A percentile compares a stretch with the other conserved stretches of the same genome.
These are phyloP conservation scores for Vespertilio murinus DNA, from an alignment of 2,797 vertebrate species.

Conservation along the genomic window DNA sequence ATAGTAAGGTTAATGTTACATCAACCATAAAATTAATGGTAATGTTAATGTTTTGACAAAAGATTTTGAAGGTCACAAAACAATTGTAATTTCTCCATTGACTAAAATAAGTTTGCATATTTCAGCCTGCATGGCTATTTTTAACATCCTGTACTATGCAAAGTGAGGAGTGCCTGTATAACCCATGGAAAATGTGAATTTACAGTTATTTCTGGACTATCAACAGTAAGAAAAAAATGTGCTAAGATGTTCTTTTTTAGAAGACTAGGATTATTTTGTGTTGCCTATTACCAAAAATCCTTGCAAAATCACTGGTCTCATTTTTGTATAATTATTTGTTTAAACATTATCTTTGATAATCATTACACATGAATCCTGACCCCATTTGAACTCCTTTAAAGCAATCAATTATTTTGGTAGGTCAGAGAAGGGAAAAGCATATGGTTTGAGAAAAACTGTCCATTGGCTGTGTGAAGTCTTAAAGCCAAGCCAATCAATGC, in stretches of 20 bases:
- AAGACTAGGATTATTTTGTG: background rate
- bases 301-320: background rate
- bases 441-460: background rate
- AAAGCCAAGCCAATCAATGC: background rate
- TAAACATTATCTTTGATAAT: background rate
- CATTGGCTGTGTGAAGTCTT: background rate
- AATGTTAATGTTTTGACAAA: conserved; percentile 4
- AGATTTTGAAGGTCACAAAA: background rate
- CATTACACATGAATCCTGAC: background rate
- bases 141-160: background rate
- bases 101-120: background rate
- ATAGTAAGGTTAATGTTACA: background rate
- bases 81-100: background rate
- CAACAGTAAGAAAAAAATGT: background rate
- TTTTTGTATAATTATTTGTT: background rate
- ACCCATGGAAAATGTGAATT: background rate
- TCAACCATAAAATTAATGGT: background rate
- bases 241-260: background rate
- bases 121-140: background rate
- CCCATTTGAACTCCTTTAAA: background rate
- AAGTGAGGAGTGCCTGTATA: background rate
- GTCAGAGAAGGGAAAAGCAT: background rate
- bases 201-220: background rate
- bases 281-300: background rate
- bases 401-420: background rate